Evolutionary conservation across 2,113 vertebrate species (phyloP).

Genomic region (Hemichromis elongatus): DNA sequence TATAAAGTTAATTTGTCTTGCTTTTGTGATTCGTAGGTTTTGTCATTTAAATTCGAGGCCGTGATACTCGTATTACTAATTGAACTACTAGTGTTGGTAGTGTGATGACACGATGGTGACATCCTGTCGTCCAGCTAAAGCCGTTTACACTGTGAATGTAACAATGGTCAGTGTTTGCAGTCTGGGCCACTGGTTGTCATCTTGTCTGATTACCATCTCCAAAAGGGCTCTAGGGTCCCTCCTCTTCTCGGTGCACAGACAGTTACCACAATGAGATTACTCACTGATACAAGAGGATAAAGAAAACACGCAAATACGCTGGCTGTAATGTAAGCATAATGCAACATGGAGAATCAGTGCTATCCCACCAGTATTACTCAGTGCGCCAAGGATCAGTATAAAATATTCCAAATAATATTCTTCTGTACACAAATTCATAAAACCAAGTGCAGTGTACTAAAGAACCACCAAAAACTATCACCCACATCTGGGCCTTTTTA

Average conservation of each 20-base stretch:
- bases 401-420: not conserved
- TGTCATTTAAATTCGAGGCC: not conserved
- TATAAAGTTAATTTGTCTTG: not conserved
- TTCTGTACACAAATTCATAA: not conserved
- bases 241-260: slow-evolving; percentile 29
- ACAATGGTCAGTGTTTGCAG: slow-evolving; percentile 43
- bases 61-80: not conserved
- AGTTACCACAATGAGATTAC: slow-evolving; percentile 41
- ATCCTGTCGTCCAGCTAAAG: slow-evolving; percentile 1
- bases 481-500: not conserved
- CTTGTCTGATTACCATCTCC: slow-evolving; percentile 53
- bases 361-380: not conserved
- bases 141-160: slow-evolving; percentile 12
- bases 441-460: not conserved
- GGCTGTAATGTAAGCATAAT: not conserved
- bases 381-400: not conserved
- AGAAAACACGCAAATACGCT: not conserved
- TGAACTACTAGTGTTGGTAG: not conserved
- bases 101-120: not conserved
- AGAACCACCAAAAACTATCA: not conserved
- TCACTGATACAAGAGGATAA: slow-evolving; percentile 20
- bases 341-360: not conserved
- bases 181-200: slow-evolving; percentile 47
- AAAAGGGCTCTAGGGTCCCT: slow-evolving; percentile 41
- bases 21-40: not conserved